These are phyloP conservation scores for Leptarthrus brevirostris DNA, from an alignment of 2,888 invertebrate species.

Conservation along the genomic window DNA sequence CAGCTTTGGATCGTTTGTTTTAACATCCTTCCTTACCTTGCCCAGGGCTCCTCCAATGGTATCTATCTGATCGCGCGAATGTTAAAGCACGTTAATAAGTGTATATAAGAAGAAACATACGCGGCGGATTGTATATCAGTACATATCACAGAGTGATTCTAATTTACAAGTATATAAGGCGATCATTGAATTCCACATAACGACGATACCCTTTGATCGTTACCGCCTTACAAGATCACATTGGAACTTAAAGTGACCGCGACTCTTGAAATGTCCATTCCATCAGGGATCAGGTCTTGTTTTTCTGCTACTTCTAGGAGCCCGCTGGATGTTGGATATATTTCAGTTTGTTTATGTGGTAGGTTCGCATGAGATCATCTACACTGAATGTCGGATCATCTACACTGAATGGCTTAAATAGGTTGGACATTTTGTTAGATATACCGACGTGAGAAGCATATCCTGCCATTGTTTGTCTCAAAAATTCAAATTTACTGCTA, in stretches of 20 bases:
- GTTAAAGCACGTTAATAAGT: conserved; percentile 18
- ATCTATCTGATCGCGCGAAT: background rate
- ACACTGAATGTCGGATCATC: background rate
- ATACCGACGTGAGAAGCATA: background rate
- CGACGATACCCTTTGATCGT: conserved; percentile 22
- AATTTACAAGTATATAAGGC: conserved; percentile 46
- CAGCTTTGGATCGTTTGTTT: background rate
- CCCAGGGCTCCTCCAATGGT: background rate
- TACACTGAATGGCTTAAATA: background rate
- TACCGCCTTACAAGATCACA: conserved; percentile 37
- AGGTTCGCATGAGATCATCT: background rate
- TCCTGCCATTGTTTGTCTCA: conserved; percentile 3
- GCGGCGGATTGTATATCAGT: conserved; percentile 18
- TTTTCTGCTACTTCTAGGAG: conserved; percentile 36
- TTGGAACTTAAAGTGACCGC: conserved; percentile 14
- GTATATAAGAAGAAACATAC: conserved; percentile 12
- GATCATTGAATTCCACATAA: conserved; percentile 36
- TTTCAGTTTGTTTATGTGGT: conserved; percentile 5
- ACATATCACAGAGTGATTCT: conserved; percentile 20
- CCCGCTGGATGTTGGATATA: conserved; percentile 15
- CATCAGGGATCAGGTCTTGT: conserved; percentile 17
- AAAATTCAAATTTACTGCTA: conserved; percentile 31
- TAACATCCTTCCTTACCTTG: background rate
- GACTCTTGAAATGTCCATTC: conserved; percentile 21
- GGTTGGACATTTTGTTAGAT: conserved; percentile 13